phyloP scores from a whole-genome alignment of 53 echinoderm and acorn worm species.

The Temnopleurus reevesii region DNA sequence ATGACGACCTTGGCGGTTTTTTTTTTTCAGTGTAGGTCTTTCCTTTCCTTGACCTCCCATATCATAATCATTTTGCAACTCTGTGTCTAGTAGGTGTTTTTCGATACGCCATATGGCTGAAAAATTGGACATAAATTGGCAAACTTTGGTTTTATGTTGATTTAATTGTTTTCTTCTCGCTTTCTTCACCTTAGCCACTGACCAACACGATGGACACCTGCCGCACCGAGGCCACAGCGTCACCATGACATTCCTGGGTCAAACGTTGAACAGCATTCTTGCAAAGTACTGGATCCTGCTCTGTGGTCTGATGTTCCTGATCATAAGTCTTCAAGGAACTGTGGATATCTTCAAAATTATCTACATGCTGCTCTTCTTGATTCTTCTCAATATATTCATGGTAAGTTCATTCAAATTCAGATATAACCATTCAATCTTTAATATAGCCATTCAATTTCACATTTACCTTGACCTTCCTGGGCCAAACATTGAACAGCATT shows the following conservation, averaged over 20 bases:
- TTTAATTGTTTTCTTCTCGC: neutral
- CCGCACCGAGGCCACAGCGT: conserved; percentile 73
- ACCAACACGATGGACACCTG: conserved; percentile 29
- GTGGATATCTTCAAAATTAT: conserved; percentile 94
- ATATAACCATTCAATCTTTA: too few relatives aligned
- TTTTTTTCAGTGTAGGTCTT: too few relatives aligned
- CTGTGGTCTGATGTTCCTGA: conserved; percentile 88
- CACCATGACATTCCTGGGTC: conserved; percentile 81
- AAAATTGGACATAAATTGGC: too few relatives aligned
- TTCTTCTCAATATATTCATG: conserved; percentile 87
- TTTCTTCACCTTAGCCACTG: conserved; percentile 37
- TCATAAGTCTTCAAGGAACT: conserved; percentile 84
- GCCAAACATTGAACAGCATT: conserved; percentile 61
- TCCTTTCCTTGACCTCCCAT: too few relatives aligned
- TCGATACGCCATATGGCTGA: too few relatives aligned
- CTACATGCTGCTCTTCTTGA: conserved; percentile 89
- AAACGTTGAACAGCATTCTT: conserved; percentile 62
- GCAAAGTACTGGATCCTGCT: conserved; percentile 98
- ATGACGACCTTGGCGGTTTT: too few relatives aligned
- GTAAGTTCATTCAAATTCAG: conserved; percentile 60
- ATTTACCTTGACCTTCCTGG: conserved; percentile 85
- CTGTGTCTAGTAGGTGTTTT: too few relatives aligned
- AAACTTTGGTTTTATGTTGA: neutral
- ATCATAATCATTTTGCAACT: too few relatives aligned
- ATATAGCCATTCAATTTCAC: too few relatives aligned